Evolutionary conservation across 2,888 invertebrate species (phyloP), one percentile per base, ranked within the genome.

Genomic region (Psylliodes chrysocephalus): DNA sequence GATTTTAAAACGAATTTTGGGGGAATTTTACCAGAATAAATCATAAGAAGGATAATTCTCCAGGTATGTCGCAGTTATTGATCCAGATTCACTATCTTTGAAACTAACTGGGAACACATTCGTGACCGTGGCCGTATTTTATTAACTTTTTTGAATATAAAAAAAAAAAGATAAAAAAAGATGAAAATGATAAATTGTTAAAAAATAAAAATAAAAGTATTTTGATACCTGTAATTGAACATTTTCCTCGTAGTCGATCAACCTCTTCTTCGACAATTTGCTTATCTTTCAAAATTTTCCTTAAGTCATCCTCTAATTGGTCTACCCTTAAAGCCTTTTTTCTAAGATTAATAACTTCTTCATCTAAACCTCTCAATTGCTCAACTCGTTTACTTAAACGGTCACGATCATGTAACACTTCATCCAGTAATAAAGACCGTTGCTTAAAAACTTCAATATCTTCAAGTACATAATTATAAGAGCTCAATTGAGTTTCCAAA

Each of bases 371-470:
- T 14, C 68, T 60, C 47, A 73, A 55, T 71, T 68, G 53, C 35
- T 75, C 73, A 14, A 81, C 69, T 33, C 78, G 70, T 54, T 68
- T 68, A 22, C 76, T 71, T n/a, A 81, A 63, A 3, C 73, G 67
- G 51, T 73, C 74, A 5, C 75, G 56, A 47, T 75, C 75, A 60
- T 67, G 67, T 5, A 75, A 33, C n/a, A 75, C 74, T 12, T 73
- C 71, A 53, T 80, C 80, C n/a, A 81, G 49, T 22, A 77, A 68
- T 35, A 74, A 42, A 1, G 79, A 77, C 54, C 75, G 68, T 51
- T 74, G 68, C 53, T 73, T 77, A 55, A 78, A 78, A 3, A 69
- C 65, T 28, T 77, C 78, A 7, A 80, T 66, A 51, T 79, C 77
- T 57, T 78, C 73, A 0, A 79, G 77, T 8, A 78, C 62, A 59